Evolutionary conservation across 2,113 vertebrate species (phyloP), one percentile per base, ranked within the genome.

Genomic region (Trinectes maculatus): DNA sequence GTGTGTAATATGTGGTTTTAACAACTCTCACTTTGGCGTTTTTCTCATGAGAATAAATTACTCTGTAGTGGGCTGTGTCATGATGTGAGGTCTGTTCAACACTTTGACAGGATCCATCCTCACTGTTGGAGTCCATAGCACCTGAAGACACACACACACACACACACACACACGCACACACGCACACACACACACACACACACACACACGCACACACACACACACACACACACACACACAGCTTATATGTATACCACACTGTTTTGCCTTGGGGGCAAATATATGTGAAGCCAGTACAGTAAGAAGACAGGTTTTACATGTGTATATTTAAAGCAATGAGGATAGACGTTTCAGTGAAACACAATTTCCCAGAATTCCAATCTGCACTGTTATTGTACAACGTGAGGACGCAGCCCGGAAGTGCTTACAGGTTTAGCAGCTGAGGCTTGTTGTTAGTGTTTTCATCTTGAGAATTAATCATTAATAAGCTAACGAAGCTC

Each of bases 81-180:
- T 79, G 53, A 34, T 79, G 68, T 51, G 31, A 67, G 80, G 74
- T 83, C 79, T 91, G 87, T 22, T 87, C 86, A 77, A 63, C 39
- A 85, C 75, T 73, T 74, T 84, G 82, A 62, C 91, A 84, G 37
- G 92, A 90, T 29, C 86, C 82, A 28, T 91, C 93, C 84, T 92
- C 93, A 92, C 86, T 90, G 91, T 92, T 92, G 85, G 92, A 95
- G 88, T 94, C 94, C 96, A 98, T 97, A 91, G 86, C 71, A 79
- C 84, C 94, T 96, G 73, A 24, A 69, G 18, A 47, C 44, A 43
- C 12, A 44, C 7, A 44, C 19, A 1, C 3, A n/a, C 21, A 33
- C 31, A 33, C 31, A 33, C 31, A 33, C 3, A 33, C 31, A n/a
- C n/a, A n/a, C n/a, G n/a, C n/a, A n/a, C n/a, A n/a, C n/a, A n/a